Percentiles rank a stretch among this genome's conserved stretches.
phyloP scores from a whole-genome alignment of 1,140 invertebrate species.

The Arctopsyche grandis region DNA sequence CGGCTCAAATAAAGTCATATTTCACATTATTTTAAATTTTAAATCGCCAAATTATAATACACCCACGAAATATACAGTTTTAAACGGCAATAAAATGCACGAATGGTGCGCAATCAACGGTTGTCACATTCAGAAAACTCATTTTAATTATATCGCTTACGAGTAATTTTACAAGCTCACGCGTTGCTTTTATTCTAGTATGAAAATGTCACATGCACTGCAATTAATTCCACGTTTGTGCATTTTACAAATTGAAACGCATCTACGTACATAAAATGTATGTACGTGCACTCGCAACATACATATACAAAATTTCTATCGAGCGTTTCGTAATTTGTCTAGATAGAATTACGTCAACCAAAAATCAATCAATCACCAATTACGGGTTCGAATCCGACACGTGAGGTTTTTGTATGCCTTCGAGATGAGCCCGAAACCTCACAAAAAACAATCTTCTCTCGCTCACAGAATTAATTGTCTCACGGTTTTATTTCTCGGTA shows the following conservation, averaged over 20 bases:
- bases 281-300: no score
- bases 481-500: constrained; percentile 6
- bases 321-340: neutral
- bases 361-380: constrained; percentile 38
- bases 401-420: constrained; percentile 10
- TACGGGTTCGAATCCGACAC: constrained; percentile 24
- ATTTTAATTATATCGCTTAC: neutral
- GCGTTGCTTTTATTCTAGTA: constrained; percentile 13
- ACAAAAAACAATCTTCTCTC: constrained; percentile 24
- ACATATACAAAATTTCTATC: neutral
- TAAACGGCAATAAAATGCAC: neutral
- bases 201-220: constrained; percentile 32
- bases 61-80: no score
- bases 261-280: no score
- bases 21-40: no score
- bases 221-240: neutral
- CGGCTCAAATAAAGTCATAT: no score
- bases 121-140: no score
- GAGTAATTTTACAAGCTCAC: constrained; percentile 10
- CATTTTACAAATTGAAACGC: no score
- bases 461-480: constrained; percentile 31
- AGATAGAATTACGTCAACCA: constrained; percentile 23
- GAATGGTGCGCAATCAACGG: neutral
- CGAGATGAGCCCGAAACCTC: neutral
- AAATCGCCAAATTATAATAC: no score